Evolutionary conservation across 2,113 vertebrate genomes (phyloP).

Genomic region (Gallinago paraguaiae): DNA sequence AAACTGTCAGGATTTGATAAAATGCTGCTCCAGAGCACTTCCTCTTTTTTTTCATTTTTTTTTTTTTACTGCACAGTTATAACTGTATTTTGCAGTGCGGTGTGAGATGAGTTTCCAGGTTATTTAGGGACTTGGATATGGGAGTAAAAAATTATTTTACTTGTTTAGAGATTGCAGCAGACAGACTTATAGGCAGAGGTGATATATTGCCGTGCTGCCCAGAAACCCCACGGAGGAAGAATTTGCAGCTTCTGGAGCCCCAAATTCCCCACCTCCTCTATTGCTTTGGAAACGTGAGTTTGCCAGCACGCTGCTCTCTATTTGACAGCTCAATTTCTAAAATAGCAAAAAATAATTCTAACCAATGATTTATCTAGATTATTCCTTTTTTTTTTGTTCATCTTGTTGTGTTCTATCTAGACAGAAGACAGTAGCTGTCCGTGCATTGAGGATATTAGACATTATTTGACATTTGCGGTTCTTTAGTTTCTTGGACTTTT

Average conservation of each 20-base stretch:
- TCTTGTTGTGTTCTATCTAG: not conserved
- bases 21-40: not conserved
- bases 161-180: not conserved
- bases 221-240: not conserved
- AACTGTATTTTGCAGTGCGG: rapidly evolving
- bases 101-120: not conserved
- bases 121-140: not conserved
- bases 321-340: not conserved
- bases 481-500: not conserved
- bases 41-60: not conserved
- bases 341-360: not conserved
- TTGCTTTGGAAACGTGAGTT: not conserved
- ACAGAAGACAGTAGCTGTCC: not conserved
- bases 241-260: not conserved
- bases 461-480: rapidly evolving
- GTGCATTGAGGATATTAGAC: not conserved
- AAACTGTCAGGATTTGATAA: not conserved
- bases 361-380: not conserved
- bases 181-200: not conserved
- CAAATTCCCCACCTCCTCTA: not conserved
- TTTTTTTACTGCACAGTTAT: not conserved
- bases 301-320: rapidly evolving
- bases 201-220: not conserved
- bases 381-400: no score
- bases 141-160: not conserved